Evolutionary conservation across 2,888 invertebrate species (phyloP), one percentile per base, ranked within the genome.

Genomic region (Anticlea derivata): DNA sequence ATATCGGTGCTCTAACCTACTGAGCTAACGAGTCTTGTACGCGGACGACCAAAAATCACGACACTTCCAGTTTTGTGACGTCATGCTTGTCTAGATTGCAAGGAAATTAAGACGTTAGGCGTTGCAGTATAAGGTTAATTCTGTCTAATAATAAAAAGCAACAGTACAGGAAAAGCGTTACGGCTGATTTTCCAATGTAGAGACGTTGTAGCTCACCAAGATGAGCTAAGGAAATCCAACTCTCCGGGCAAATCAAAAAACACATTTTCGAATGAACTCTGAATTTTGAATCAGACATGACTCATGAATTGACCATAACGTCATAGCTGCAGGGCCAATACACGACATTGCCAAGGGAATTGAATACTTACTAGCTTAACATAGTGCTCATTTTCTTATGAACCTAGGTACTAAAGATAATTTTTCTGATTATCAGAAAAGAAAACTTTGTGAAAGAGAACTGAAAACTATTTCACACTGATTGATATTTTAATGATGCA

Each of bases 1-100:
- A 65, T 63, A 66, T 66, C 64, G 68, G 64, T 53, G 66, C 68
- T 68, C 68, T 68, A 55, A 68, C 66, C 66, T 61, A 68, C 64
- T 68, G 68, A 68, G 68, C 68, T 68, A 66, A 68, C 65, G 65
- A 64, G 63, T 52, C 65, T 26, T 50, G 17, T 10, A 2, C 0
- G 0, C 0, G 4, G 0, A 0, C 0, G 0, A 23, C 24, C 30
- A 58, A 58, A 47, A 20, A 17, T 13, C 20, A 5, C n/a, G 10
- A 4, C 6, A 0, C 4, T 11, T 33, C 5, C 13, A 11, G 8
- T n/a, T 27, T 13, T 13, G 39, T 55, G 38, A 55, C 51, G 51
- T 57, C 59, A 55, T 8, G 0, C 10, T 2, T 5, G 5, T 11
- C 4, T 44, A 5, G 5, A 8, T 22, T 7, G 23, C 23, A 34